These are phyloP conservation scores for Synergus japonicus DNA, from an alignment of 2,888 invertebrate species.

Conservation along the genomic window DNA sequence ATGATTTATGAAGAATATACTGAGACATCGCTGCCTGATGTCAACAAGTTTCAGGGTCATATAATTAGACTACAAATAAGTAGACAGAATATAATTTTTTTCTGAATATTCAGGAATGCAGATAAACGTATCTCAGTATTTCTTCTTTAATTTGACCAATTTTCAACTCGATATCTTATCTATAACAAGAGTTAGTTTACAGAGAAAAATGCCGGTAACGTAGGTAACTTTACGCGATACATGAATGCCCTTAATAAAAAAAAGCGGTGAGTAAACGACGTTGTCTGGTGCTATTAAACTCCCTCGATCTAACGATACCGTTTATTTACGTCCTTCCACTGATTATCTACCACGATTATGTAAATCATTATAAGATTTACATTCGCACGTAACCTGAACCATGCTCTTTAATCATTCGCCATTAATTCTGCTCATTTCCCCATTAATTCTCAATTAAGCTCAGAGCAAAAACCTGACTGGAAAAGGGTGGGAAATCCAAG, in stretches of 20 bases:
- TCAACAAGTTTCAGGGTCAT: no score
- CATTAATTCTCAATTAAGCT: background rate
- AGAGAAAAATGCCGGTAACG: no score
- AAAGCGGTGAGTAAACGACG: slow-evolving; percentile 22
- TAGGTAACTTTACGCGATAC: no score
- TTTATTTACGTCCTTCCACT: slow-evolving; percentile 26
- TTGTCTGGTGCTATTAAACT: slow-evolving; percentile 20
- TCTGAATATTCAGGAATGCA: no score
- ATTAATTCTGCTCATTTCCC: background rate
- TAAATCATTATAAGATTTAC: slow-evolving; percentile 30
- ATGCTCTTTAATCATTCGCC: background rate
- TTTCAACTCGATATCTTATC: no score
- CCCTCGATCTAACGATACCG: slow-evolving; percentile 33
- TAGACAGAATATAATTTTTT: no score
- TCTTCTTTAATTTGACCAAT: no score
- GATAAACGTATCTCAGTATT: no score
- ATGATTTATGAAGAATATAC: no score
- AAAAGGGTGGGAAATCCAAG: background rate
- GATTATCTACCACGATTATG: slow-evolving; percentile 33
- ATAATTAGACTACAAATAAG: no score
- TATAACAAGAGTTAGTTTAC: no score
- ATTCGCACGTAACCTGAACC: slow-evolving; percentile 7
- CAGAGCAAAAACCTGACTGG: background rate
- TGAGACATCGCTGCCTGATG: no score
- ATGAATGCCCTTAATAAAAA: background rate